Evolutionary conservation across 2,113 vertebrate genomes (phyloP).

Genomic region (Scartelaos histophorus): DNA sequence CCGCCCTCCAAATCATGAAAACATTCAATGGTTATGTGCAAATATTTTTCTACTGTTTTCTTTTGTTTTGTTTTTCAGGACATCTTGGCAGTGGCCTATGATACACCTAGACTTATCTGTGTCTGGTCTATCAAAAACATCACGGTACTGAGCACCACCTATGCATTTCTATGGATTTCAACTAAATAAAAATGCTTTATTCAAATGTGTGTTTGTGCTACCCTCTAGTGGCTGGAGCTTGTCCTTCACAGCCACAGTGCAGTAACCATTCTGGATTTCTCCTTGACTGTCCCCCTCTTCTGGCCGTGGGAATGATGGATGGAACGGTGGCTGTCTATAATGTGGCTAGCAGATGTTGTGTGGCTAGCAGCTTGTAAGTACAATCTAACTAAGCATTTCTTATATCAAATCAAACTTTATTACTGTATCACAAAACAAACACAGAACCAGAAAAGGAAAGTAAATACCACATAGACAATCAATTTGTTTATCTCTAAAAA

Average conservation of each 20-base stretch:
- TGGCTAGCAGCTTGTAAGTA: slow-evolving; percentile 77
- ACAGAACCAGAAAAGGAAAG: too few species aligned
- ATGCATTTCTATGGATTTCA: not conserved
- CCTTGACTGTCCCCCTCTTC: slow-evolving; percentile 67
- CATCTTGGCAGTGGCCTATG: slow-evolving; percentile 88
- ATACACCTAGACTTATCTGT: slow-evolving; percentile 85
- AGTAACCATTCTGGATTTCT: slow-evolving; percentile 88
- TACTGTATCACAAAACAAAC: too few species aligned
- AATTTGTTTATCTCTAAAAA: too few species aligned
- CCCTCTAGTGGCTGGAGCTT: slow-evolving; percentile 87
- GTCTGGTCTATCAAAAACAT: slow-evolving; percentile 94
- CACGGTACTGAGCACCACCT: slow-evolving; percentile 66
- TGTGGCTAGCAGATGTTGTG: rapidly evolving
- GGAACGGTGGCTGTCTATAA: slow-evolving; percentile 81
- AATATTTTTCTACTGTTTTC: not conserved
- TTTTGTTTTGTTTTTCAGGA: slow-evolving; percentile 71
- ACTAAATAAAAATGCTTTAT: not conserved
- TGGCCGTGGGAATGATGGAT: slow-evolving; percentile 82
- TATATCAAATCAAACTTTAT: too few species aligned
- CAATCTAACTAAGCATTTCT: not conserved
- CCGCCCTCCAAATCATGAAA: too few species aligned
- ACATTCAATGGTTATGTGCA: not conserved
- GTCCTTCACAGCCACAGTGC: slow-evolving; percentile 75
- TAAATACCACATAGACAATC: too few species aligned
- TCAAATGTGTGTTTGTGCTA: not conserved